Percentiles rank a stretch among this genome's conserved stretches.
Evolutionary conservation across 2,888 invertebrate genomes (phyloP).

Genomic region (Diplazon laetatorius): DNA sequence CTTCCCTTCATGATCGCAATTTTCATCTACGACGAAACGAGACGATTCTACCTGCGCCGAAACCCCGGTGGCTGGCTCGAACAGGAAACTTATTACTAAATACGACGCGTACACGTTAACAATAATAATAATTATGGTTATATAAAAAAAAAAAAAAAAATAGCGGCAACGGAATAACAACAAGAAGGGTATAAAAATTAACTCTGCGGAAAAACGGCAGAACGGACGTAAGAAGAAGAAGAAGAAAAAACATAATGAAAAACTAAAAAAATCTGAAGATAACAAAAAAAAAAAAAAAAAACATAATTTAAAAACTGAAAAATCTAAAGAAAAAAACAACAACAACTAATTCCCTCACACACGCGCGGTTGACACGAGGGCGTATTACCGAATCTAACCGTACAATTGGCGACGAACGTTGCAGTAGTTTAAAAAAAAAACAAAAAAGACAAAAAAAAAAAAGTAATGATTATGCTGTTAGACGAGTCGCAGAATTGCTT

Average conservation of each 20-base stretch:
- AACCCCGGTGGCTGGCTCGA: slow-evolving; percentile 99
- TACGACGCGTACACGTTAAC: slow-evolving; percentile 73
- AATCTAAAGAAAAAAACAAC: slow-evolving; percentile 24
- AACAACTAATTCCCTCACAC: slow-evolving; percentile 50
- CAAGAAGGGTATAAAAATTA: slow-evolving; percentile 72
- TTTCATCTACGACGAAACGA: slow-evolving; percentile 99
- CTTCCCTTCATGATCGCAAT: slow-evolving; percentile 99
- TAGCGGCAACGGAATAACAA: slow-evolving; percentile 90
- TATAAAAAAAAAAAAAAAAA: slow-evolving; percentile 92
- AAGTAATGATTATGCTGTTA: slow-evolving; percentile 60
- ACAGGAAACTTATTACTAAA: slow-evolving; percentile 99
- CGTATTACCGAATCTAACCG: slow-evolving; percentile 76
- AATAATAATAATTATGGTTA: slow-evolving; percentile 26
- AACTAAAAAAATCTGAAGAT: slow-evolving; percentile 2
- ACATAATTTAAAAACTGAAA: slow-evolving; percentile 31
- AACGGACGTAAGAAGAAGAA: too few species aligned
- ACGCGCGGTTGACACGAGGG: slow-evolving; percentile 73
- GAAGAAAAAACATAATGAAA: slow-evolving; percentile 70
- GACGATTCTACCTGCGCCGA: slow-evolving; percentile 98
- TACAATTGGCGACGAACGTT: slow-evolving; percentile 69
- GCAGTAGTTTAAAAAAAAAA: slow-evolving; percentile 59
- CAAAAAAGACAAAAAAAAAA: too few species aligned
- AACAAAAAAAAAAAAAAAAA: slow-evolving; percentile 18
- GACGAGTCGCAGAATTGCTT: slow-evolving; percentile 64
- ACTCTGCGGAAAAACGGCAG: slow-evolving; percentile 79